Evolutionary conservation across 2,797 vertebrate species (phyloP), one percentile per base, ranked within the genome.

Genomic region (Gila robusta): DNA sequence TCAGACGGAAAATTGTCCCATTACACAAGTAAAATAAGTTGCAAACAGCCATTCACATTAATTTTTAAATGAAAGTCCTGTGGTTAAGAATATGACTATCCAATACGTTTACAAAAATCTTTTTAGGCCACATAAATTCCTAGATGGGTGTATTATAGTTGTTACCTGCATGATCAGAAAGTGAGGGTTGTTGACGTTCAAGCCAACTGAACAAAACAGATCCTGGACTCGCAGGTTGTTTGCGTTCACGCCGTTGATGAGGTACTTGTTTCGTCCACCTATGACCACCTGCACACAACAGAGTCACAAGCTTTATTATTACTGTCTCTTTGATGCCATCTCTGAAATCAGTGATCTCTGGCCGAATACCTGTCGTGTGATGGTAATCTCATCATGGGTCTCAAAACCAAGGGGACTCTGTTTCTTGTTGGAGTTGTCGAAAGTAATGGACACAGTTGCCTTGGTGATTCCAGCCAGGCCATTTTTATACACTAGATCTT

Each of bases 111-210:
- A 19, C 2, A 35, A 76, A 54, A 59, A 59, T 16, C 1, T n/a
- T 56, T 11, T 54, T 21, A 37, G 74, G 8, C 14, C 64, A 19
- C 6, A 72, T 28, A 28, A 23, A 26, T 23, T 70, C 23, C 16
- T 71, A 11, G 35, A 72, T 8, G 32, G 56, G 11, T 23, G 21
- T 37, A 21, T 52, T 28, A 23, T 35, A 71, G 56, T 82, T 8
- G 0, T 49, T 92, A 99, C 98, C 98, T 99, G 98, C 98, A 99
- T 99, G 88, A 99, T 99, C 56, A 99, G 98, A 90, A 99, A 99
- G 89, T 99, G 97, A 71, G 98, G 98, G 88, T 99, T 99, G 93
- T 99, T 99, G 89, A 99, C 98, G 35, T 99, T 99, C 89, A 99
- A 96, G 28, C 98, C 98, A 64, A 99, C 84, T 0, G 98, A 99